Base-by-base conservation (phyloP, 2,113 vertebrate genomes). In the Tachuris rubrigastra region DNA sequence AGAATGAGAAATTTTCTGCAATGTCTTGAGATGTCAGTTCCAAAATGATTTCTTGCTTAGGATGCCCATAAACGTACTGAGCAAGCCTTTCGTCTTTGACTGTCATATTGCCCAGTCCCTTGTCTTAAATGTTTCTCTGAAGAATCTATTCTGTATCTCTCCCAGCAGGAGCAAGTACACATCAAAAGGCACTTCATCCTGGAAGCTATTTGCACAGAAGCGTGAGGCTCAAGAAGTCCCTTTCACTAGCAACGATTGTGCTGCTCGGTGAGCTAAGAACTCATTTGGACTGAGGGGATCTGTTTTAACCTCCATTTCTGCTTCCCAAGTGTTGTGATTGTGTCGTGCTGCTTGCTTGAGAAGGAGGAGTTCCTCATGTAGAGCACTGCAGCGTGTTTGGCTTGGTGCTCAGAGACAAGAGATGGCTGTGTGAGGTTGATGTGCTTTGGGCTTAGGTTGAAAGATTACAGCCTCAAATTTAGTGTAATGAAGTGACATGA, bases 201-300 rank as follows among this genome's bases (percentile, higher is more conserved):
- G 17, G 96, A 60, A 66, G 2, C 49, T 87, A 49, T 82, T 90
- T 90, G 80, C 89, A 68, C 73, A 7, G 77, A 65, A 93, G 77
- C 69, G 76, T 68, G 73, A 92, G 69, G 35, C 56, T 31, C 83
- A 75, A 60, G 80, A 63, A 47, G 5, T 75, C 52, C 24, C 24
- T 72, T 81, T 82, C 0, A 1, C 30, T 33, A 35, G 77, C 2
- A 5, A 39, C 0, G 0, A 21, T 50, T 1, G 39, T 86, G 83
- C 76, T 91, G 91, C 74, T 89, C 93, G 95, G 91, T 96, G 81
- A 37, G 94, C 77, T 65, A 35, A 89, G 49, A 91, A 79, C 28
- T 87, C 35, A 6, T 87, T 93, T 91, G 4, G 18, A 50, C 15
- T 12, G 12, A 72, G 44, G 8, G 4, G 1, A 12, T 3, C 30